Evolutionary conservation across 1,140 invertebrate genomes (phyloP).

Genomic region (Drosophila orena): DNA sequence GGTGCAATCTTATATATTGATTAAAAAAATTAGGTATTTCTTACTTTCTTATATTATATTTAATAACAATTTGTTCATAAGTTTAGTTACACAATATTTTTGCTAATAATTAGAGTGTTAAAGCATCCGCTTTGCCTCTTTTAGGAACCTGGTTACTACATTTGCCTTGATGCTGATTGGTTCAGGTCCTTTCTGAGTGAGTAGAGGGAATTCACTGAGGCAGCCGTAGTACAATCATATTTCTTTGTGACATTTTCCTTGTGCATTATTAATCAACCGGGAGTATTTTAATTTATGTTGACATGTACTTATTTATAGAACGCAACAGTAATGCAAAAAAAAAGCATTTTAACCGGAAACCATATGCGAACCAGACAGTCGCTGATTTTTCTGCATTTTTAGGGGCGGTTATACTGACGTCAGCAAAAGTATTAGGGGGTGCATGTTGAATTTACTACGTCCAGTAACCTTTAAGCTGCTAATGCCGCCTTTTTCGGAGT

Average conservation of each 20-base stretch:
- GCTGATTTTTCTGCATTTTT: conserved; percentile 20
- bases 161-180: conserved; percentile 22
- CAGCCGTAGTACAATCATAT: conserved; percentile 45
- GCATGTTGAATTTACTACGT: background rate
- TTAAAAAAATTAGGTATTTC: no score
- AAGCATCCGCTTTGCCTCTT: background rate
- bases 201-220: conserved; percentile 21
- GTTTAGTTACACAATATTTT: background rate
- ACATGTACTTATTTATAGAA: conserved; percentile 76
- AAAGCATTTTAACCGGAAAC: conserved; percentile 22
- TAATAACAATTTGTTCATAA: no score
- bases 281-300: conserved; percentile 80
- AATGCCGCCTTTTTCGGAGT: no score
- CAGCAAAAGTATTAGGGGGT: background rate
- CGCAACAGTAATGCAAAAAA: conserved; percentile 35
- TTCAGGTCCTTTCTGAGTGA: conserved; percentile 18
- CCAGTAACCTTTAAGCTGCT: no score
- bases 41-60: no score
- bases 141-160: conserved; percentile 3
- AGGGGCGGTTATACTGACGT: background rate
- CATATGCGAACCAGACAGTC: conserved; percentile 32
- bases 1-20: no score
- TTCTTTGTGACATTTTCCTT: conserved; percentile 77
- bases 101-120: conserved; percentile 9
- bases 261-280: conserved; percentile 78